Evolutionary conservation across 2,113 vertebrate species (phyloP).

Genomic region (Monarcha castaneiventris): DNA sequence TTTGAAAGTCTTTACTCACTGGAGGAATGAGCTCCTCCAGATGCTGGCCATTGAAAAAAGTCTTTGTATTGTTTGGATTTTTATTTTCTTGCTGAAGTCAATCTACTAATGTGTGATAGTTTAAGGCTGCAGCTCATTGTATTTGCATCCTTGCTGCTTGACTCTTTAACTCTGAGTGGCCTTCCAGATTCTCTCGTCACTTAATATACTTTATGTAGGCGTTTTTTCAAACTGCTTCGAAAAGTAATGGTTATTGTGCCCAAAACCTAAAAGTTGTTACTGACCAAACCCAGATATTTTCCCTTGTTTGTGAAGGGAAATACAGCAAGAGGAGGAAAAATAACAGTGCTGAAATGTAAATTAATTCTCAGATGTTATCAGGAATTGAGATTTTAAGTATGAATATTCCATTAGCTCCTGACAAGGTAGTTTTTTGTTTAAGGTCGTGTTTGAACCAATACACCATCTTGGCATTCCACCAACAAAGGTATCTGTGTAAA

Average conservation of each 20-base stretch:
- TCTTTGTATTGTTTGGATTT: neutral
- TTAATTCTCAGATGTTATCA: constrained; percentile 22
- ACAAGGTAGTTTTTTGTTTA: constrained; percentile 40
- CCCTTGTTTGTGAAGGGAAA: neutral
- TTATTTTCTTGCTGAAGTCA: neutral
- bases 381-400: constrained; percentile 14
- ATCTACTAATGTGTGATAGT: neutral
- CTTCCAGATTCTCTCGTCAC: neutral
- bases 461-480: constrained; percentile 9
- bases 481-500: constrained; percentile 50
- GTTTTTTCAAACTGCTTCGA: neutral
- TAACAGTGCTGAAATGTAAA: constrained; percentile 5
- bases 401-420: constrained; percentile 32
- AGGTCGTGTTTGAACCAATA: constrained; percentile 7
- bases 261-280: neutral
- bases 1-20: neutral
- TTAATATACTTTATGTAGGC: neutral
- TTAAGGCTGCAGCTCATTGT: neutral
- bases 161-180: neutral
- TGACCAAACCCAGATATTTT: neutral
- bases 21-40: neutral
- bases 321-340: neutral
- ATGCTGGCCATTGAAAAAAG: neutral
- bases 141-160: neutral
- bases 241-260: neutral